These are phyloP conservation scores for Aplidium turbinatum DNA, from an alignment of 23 tunicate genomes.

Conservation along the genomic window DNA sequence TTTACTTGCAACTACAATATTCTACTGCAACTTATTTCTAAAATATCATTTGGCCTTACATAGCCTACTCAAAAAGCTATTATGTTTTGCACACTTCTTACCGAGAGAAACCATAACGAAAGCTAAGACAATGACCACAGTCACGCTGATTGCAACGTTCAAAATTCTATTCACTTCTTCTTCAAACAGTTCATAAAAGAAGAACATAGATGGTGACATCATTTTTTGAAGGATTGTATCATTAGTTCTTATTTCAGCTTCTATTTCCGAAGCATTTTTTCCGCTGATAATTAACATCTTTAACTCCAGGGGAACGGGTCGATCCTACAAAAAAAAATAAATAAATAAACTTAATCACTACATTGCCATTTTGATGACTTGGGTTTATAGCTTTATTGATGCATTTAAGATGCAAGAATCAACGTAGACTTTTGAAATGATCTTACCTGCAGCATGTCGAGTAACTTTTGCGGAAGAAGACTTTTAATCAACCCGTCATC, in stretches of 20 bases:
- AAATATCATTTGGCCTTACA: no score
- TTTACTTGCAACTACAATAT: no score
- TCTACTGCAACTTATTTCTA: no score
- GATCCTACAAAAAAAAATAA: constrained; percentile 24
- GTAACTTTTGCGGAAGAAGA: constrained; percentile 43
- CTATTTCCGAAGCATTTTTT: constrained; percentile 46
- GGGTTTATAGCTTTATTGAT: no score
- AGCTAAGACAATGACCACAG: constrained; percentile 47
- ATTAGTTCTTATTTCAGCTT: constrained; percentile 15
- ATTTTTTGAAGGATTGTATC: constrained; percentile 43
- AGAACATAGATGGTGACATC: constrained; percentile 75
- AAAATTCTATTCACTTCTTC: constrained; percentile 46
- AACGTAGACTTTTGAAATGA: neutral
- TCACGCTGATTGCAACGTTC: constrained; percentile 60
- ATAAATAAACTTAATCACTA: no score
- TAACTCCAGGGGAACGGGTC: constrained; percentile 55
- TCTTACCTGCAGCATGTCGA: constrained; percentile 45
- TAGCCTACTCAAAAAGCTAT: no score
- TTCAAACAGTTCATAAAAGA: constrained; percentile 67
- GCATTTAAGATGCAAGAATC: no score
- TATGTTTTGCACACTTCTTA: no score
- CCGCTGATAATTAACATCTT: constrained; percentile 43
- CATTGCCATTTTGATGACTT: no score
- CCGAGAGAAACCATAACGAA: constrained; percentile 83
- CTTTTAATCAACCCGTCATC: constrained; percentile 51